A percentile compares a stretch with the other conserved stretches of the same genome.
These are phyloP conservation scores for Hoplodrina blanda DNA, from an alignment of 2,888 invertebrate species.

Conservation along the genomic window DNA sequence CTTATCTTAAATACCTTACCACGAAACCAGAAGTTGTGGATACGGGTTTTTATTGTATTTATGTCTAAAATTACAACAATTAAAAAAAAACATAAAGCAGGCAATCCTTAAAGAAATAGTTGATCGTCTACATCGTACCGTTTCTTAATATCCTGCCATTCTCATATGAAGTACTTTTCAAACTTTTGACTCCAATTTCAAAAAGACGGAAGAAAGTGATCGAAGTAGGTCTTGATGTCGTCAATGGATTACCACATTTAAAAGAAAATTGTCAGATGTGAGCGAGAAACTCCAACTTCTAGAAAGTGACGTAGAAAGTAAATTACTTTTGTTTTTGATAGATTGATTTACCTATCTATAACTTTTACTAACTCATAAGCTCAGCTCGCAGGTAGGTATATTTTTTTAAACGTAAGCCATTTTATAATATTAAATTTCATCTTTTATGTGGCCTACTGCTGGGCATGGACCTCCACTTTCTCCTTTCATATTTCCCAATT, in stretches of 20 bases:
- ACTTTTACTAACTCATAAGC: not conserved
- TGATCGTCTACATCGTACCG: slow-evolving; percentile 8
- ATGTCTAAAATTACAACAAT: too few species aligned
- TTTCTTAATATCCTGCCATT: slow-evolving; percentile 25
- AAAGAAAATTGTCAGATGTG: slow-evolving; percentile 36
- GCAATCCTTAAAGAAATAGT: too few species aligned
- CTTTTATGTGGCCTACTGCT: too few species aligned
- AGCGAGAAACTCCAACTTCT: slow-evolving; percentile 12
- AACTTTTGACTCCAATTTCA: slow-evolving; percentile 38
- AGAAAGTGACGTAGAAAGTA: slow-evolving; percentile 2
- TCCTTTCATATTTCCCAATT: too few species aligned
- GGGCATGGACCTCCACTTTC: too few species aligned
- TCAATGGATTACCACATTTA: slow-evolving; percentile 39
- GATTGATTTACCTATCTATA: slow-evolving; percentile 10
- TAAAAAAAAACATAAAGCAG: too few species aligned
- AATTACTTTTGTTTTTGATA: slow-evolving; percentile 44
- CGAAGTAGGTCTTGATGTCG: slow-evolving; percentile 13
- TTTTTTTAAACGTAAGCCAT: too few species aligned
- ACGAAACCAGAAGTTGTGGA: too few species aligned
- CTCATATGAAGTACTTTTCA: slow-evolving; percentile 25
- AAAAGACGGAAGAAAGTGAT: slow-evolving; percentile 38
- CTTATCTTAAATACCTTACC: too few species aligned
- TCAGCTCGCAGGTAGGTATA: not conserved
- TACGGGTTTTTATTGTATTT: too few species aligned
- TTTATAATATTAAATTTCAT: too few species aligned